phyloP scores from a whole-genome alignment of 1,140 invertebrate species.

The Bombus pascuorum region DNA sequence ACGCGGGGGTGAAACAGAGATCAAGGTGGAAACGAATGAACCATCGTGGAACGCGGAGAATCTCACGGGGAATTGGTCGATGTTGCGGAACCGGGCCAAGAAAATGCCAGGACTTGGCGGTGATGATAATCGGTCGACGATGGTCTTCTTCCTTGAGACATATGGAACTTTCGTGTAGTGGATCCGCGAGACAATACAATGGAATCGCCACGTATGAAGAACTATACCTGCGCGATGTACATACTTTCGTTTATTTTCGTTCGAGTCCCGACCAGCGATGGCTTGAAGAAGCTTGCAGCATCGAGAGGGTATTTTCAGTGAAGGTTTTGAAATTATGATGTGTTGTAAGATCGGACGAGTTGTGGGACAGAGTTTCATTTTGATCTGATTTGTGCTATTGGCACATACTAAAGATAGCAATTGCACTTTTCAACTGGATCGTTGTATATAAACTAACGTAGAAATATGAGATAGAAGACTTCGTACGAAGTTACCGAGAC shows the following conservation, averaged over 20 bases:
- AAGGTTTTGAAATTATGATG: neutral
- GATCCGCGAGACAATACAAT: neutral
- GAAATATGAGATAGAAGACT: no score
- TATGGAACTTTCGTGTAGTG: neutral
- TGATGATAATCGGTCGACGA: neutral
- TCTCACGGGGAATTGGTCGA: neutral
- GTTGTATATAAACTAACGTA: no score
- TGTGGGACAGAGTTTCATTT: neutral
- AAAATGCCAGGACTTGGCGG: neutral
- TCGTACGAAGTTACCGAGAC: no score
- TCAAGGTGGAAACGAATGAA: neutral
- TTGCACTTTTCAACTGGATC: no score
- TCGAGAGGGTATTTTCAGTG: neutral
- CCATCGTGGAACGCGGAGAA: neutral
- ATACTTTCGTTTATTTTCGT: slow-evolving; percentile 62
- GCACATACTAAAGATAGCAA: no score
- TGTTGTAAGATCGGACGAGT: neutral
- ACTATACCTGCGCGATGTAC: slow-evolving; percentile 42
- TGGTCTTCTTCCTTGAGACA: neutral
- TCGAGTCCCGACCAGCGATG: slow-evolving; percentile 22
- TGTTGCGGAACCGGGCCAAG: neutral
- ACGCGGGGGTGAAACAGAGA: neutral
- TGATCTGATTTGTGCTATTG: no score
- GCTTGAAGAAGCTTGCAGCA: slow-evolving; percentile 8
- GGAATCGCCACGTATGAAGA: slow-evolving; percentile 12